phyloP scores from a whole-genome alignment of 2,113 vertebrate genomes.

The Arizona elegans region DNA sequence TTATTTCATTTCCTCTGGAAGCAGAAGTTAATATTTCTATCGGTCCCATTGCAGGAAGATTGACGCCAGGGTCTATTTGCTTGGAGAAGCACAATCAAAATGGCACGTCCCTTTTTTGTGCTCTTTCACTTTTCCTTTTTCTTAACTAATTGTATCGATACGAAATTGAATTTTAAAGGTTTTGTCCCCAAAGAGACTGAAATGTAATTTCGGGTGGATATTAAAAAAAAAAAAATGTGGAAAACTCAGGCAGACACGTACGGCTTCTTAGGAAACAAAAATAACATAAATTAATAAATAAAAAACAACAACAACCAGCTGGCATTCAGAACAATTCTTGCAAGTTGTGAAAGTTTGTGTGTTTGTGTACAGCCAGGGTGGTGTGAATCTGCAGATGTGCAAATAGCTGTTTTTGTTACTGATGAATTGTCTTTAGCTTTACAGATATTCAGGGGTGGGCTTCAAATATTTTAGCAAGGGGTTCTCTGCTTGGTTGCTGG shows the following conservation, averaged over 20 bases:
- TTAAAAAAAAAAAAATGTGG: constrained; percentile 61
- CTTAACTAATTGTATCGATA: constrained; percentile 71
- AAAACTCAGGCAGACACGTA: constrained; percentile 51
- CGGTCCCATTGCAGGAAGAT: not conserved
- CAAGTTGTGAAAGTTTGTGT: not conserved
- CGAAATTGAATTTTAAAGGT: constrained; percentile 74
- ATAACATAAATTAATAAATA: too few relatives aligned
- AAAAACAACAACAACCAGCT: constrained; percentile 20
- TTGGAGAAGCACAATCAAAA: constrained; percentile 53
- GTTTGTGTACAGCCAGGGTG: too few relatives aligned
- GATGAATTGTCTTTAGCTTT: not conserved
- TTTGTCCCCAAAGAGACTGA: constrained; percentile 62
- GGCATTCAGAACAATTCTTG: constrained; percentile 43
- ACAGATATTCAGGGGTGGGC: not conserved
- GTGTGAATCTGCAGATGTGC: not conserved
- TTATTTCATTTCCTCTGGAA: not conserved
- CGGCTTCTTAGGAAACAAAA: constrained; percentile 45
- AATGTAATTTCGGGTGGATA: constrained; percentile 71
- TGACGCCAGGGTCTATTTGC: constrained; percentile 25
- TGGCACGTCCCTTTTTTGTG: constrained; percentile 31
- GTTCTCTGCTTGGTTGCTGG: too few relatives aligned
- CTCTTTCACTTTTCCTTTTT: constrained; percentile 11
- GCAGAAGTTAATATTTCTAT: not conserved
- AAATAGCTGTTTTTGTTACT: not conserved
- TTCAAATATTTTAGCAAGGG: too few relatives aligned